Conservation (phyloP, 2,888 invertebrate genomes). For the Ochropleura leucogaster region DNA sequence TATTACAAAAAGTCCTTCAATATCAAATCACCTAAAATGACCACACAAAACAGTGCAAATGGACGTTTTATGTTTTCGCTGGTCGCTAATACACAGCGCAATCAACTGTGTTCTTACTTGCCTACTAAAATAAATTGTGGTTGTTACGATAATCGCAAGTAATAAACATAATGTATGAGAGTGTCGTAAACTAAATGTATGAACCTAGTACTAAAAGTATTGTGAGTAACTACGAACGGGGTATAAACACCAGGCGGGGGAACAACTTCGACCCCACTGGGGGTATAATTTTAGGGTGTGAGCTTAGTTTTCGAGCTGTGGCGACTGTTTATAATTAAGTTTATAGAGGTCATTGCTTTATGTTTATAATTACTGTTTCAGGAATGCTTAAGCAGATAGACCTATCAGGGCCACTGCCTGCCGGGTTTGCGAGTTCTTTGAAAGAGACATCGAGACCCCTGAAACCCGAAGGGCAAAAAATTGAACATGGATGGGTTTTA, state of each 20-base stretch:
- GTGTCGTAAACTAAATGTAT: conserved; percentile 68
- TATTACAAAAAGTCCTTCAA: conserved; percentile 2
- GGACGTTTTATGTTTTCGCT: conserved; percentile 37
- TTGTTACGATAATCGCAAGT: conserved; percentile 70
- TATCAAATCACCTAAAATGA: neutral
- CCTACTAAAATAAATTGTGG: conserved; percentile 65
- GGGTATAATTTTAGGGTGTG: neutral
- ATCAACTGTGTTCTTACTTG: conserved; percentile 48
- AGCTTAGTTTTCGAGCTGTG: neutral
- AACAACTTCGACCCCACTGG: neutral
- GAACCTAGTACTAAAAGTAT: conserved; percentile 54
- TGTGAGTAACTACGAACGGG: conserved; percentile 19
- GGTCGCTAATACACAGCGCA: conserved; percentile 42
- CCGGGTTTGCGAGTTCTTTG: no score
- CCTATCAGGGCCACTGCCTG: no score
- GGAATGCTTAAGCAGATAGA: no score
- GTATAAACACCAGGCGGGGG: neutral
- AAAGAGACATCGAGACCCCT: no score
- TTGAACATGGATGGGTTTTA: no score
- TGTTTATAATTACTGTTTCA: neutral
- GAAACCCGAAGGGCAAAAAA: no score
- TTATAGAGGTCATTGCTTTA: neutral
- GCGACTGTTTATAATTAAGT: neutral
- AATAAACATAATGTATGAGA: conserved; percentile 70
- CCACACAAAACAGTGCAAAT: conserved; percentile 32